Conservation (phyloP, 2,113 vertebrate genomes). For the Elephas maximus region DNA sequence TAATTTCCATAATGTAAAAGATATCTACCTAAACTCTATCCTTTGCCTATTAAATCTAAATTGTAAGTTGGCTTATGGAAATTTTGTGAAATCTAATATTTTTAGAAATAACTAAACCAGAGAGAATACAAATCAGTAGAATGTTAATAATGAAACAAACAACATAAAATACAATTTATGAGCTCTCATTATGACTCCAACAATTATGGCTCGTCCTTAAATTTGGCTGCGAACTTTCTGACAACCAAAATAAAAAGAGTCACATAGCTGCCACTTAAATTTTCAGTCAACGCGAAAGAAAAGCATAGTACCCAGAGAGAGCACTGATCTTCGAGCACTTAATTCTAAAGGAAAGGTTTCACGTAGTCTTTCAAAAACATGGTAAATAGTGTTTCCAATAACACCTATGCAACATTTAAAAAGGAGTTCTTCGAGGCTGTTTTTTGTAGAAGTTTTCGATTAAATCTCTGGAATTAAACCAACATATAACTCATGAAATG, state of each 20-base stretch:
- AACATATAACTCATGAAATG: not conserved
- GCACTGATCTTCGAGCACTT: not conserved
- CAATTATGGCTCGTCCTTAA: slow-evolving; percentile 7
- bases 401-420: not conserved
- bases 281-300: not conserved
- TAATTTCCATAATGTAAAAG: not conserved
- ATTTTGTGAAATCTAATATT: slow-evolving; percentile 6
- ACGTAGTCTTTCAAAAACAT: not conserved
- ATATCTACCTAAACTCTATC: not conserved
- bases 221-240: not conserved
- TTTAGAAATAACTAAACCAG: not conserved
- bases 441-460: not conserved
- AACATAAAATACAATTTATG: not conserved
- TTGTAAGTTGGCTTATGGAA: not conserved
- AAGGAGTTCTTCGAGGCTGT: not conserved
- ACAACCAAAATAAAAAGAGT: not conserved
- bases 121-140: not conserved
- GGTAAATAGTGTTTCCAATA: not conserved
- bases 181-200: slow-evolving; percentile 15
- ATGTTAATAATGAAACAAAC: not conserved
- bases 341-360: not conserved
- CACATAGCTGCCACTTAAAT: not conserved
- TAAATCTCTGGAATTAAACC: not conserved
- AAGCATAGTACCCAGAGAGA: not conserved
- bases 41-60: not conserved